A percentile compares a stretch with the other conserved stretches of the same genome.
Evolutionary conservation across 1,140 invertebrate genomes (phyloP).

Genomic region (Papilio glaucus): DNA sequence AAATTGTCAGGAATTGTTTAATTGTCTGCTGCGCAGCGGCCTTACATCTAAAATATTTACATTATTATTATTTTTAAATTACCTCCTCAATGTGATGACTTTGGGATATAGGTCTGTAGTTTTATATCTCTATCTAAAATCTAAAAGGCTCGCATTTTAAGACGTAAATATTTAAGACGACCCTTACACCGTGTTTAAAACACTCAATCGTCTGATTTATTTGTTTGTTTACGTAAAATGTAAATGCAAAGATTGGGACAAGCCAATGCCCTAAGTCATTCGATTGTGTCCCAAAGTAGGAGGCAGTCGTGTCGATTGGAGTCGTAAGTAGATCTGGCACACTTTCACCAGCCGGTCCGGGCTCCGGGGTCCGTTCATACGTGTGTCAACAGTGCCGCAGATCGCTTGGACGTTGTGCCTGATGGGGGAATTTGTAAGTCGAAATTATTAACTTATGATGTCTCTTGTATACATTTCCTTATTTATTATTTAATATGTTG

Average conservation of each 20-base stretch:
- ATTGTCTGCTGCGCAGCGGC: no score
- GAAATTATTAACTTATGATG: neutral
- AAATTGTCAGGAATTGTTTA: no score
- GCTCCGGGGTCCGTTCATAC: conserved; percentile 4
- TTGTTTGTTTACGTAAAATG: neutral
- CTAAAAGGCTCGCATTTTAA: no score
- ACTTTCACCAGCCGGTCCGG: conserved; percentile 22
- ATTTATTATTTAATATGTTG: no score
- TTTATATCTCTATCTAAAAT: no score
- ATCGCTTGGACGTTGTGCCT: neutral
- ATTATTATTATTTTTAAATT: no score
- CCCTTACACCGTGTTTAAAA: no score
- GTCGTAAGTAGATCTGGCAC: conserved; percentile 22
- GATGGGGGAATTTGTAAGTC: conserved; percentile 44
- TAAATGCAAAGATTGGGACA: neutral
- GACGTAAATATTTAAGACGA: no score
- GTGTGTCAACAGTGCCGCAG: neutral
- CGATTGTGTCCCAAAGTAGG: conserved; percentile 1
- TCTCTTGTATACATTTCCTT: neutral
- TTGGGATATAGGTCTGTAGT: no score
- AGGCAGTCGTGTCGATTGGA: conserved; percentile 2
- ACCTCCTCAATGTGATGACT: no score
- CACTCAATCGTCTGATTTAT: no score
- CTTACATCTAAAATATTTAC: no score
- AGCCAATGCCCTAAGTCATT: conserved; percentile 8